Base-by-base conservation (phyloP, 2,888 invertebrate species). In the Rhopalosiphum nymphaeae region DNA sequence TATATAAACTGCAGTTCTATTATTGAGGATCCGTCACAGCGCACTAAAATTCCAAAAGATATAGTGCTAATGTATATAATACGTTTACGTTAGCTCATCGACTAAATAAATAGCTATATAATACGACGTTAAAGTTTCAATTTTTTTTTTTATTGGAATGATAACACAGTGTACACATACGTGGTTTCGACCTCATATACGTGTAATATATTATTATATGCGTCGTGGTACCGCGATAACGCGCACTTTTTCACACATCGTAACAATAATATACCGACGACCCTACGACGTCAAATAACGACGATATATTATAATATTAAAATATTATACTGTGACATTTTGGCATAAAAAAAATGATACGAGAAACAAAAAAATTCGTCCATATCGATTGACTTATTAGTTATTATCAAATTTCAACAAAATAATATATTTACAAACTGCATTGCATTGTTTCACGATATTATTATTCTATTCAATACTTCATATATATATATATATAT, bases 101-200 rank as follows among this genome's bases (percentile, higher is more conserved):
- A n/a, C 67, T 67, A n/a, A 67, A 67, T n/a, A 67, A 67, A 67
- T n/a, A 67, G 16, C n/a, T 67, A 67, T 67, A 67, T 67, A 67
- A 67, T 67, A 67, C 67, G 67, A 67, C 67, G 67, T 67, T 67
- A 67, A 67, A n/a, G n/a, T 67, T 67, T 57, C 7, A n/a, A 61
- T 67, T n/a, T 67, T 67, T 67, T n/a, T 57, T 57, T 9, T 57
- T 67, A 67, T 67, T n/a, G 16, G n/a, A 67, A 67, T 67, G n/a
- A 67, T 67, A 67, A 67, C 67, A 67, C n/a, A n/a, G 67, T 67
- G n/a, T 16, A 7, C 67, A 67, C 36, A 67, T 67, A 36, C n/a
- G 36, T 67, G 36, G 67, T 67, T 67, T 67, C 21, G 36, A 36
- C 7, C 67, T 36, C 16, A 36, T 36, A 36, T 36, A 16, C 5